Evolutionary conservation across 2,113 vertebrate genomes (phyloP), one percentile per base, ranked within the genome.

Genomic region (Lepus americanus): DNA sequence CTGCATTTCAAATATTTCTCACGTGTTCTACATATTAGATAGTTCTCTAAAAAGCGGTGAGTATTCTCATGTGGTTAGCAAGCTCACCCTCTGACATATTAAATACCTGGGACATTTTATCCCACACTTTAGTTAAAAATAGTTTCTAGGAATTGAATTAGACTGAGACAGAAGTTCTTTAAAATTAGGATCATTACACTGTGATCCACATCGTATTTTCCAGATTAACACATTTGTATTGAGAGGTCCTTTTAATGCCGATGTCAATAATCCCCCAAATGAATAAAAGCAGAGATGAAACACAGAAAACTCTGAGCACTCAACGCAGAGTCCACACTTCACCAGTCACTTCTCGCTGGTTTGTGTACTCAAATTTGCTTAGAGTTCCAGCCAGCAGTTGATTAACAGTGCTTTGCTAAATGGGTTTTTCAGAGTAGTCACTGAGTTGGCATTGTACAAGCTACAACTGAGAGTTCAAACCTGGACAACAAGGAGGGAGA

Each of bases 21-120:
- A 70, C 51, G 13, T 88, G 23, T 66, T 27, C 76, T 77, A 55
- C 86, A 77, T 16, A 70, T 80, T 22, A 91, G 64, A 39, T 22
- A 36, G 23, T 85, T 91, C 55, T 73, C 36, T 27, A 66, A 87
- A 90, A 97, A 76, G 20, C 39, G 29, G 74, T 53, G 88, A 83
- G 49, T 29, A 17, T 93, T 83, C n/a, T 83, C 14, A 79, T 67
- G 17, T 49, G 31, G n/a, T 83, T 55, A 81, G n/a, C 44, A 79
- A 10, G 63, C 69, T 96, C 66, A 44, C 44, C 44, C 17, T 94
- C 33, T 70, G 59, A 44, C 70, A 29, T 8, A 39, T 55, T 66
- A 59, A 80, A 36, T 82, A 64, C 90, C 55, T 61, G 36, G 55
- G 22, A 64, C 36, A 69, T 85, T 88, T n/a, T 94, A 22, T 55